Conservation (phyloP, 2,888 invertebrate species). For the Rugalucina vietnamica region DNA sequence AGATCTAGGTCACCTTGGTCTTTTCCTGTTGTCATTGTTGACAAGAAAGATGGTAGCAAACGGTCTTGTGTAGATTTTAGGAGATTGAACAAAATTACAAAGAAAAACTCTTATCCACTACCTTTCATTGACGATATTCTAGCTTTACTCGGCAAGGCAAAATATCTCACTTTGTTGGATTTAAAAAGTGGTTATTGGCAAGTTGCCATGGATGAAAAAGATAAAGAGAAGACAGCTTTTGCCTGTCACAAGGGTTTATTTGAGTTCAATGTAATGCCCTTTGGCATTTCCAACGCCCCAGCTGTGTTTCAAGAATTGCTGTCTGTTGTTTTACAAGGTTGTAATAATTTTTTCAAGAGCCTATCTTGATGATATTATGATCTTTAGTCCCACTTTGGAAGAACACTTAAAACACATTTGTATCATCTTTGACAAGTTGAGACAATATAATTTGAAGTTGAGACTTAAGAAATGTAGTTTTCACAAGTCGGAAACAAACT, state of each 20-base stretch:
- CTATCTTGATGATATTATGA: conserved; percentile 7
- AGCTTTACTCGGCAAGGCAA: conserved; percentile 12
- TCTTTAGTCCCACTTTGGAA: not conserved
- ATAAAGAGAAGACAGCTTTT: conserved; percentile 7
- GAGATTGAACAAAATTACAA: not conserved
- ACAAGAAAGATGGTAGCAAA: not conserved
- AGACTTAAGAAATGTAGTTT: conserved; percentile 51
- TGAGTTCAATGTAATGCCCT: conserved; percentile 14
- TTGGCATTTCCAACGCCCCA: conserved; percentile 17
- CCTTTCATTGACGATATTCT: conserved; percentile 29
- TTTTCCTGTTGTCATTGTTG: not conserved
- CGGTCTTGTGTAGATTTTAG: not conserved
- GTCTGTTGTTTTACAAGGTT: conserved; percentile 18
- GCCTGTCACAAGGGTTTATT: not conserved
- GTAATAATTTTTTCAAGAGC: not conserved
- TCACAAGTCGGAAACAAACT: conserved; percentile 40
- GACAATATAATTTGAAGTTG: conserved; percentile 19
- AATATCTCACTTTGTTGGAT: conserved; percentile 11
- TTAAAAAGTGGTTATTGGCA: conserved; percentile 29
- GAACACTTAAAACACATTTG: not conserved
- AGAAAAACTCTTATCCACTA: conserved; percentile 8
- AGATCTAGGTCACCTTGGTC: conserved; percentile 2
- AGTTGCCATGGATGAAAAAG: not conserved
- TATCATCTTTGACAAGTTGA: not conserved
- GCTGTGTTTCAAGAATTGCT: conserved; percentile 5